Conservation (phyloP, 2,888 invertebrate genomes). For the Caenorhabditis sp. region DNA sequence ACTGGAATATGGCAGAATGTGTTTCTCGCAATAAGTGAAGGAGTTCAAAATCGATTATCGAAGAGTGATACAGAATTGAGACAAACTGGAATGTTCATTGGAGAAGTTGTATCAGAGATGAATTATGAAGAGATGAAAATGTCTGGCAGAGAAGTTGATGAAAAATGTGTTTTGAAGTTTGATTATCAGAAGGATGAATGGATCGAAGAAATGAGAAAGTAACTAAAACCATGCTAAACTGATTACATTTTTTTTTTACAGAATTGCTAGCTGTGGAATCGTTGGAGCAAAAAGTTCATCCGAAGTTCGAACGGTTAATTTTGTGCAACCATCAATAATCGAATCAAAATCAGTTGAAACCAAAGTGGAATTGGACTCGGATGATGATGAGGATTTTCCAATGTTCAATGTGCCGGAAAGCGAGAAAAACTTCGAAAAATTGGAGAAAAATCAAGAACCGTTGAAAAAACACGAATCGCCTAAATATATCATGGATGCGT, state of each 20-base stretch:
- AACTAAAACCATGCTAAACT: too few species aligned
- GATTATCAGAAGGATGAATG: slow-evolving; percentile 8
- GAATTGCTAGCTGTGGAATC: neutral
- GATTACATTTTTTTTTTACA: too few species aligned
- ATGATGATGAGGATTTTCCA: slow-evolving; percentile 42
- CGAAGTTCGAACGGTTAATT: too few species aligned
- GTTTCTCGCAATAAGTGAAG: neutral
- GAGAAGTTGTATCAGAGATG: neutral
- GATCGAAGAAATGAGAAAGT: slow-evolving; percentile 5
- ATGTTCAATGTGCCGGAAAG: slow-evolving; percentile 6
- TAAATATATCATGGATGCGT: slow-evolving; percentile 24
- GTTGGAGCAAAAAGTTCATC: neutral
- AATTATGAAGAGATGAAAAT: neutral
- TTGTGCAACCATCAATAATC: too few species aligned
- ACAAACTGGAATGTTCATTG: slow-evolving; percentile 4
- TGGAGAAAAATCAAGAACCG: slow-evolving; percentile 20
- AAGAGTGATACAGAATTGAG: neutral
- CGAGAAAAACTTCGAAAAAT: slow-evolving; percentile 16
- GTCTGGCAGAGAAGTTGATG: neutral
- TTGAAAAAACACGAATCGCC: slow-evolving; percentile 5
- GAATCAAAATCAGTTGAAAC: too few species aligned
- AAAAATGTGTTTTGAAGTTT: neutral
- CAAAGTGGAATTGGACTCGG: slow-evolving; percentile 8
- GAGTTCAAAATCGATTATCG: slow-evolving; percentile 2
- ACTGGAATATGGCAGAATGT: neutral